Percentiles rank a stretch among this genome's conserved stretches.
These are phyloP conservation scores for Pedionomus torquatus DNA, from an alignment of 2,113 vertebrate species.

Conservation along the genomic window DNA sequence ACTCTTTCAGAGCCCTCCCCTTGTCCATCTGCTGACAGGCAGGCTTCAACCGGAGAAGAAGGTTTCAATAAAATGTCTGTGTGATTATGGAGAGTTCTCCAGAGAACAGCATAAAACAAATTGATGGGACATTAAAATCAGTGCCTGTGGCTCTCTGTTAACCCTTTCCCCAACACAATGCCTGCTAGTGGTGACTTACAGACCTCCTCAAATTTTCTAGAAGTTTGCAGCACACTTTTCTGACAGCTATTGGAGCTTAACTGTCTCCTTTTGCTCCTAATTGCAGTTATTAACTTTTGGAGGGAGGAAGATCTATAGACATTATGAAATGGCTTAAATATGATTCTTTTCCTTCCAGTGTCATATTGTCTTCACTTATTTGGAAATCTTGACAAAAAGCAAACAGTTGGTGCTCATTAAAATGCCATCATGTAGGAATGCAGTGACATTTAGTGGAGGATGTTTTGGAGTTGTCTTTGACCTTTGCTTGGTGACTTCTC, in stretches of 20 bases:
- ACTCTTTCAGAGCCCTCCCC: not conserved
- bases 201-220: not conserved
- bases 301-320: not conserved
- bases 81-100: not conserved
- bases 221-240: not conserved
- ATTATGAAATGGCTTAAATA: not conserved
- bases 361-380: not conserved
- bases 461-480: not conserved
- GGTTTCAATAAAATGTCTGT: not conserved
- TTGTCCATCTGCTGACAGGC: not conserved
- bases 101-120: not conserved
- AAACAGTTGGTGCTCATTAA: slow-evolving; percentile 37
- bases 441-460: not conserved
- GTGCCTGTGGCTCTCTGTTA: not conserved
- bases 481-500: not conserved
- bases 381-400: not conserved
- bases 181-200: not conserved
- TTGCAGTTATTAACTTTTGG: slow-evolving; percentile 33
- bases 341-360: not conserved
- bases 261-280: not conserved
- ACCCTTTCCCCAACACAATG: not conserved
- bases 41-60: not conserved
- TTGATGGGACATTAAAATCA: not conserved
- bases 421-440: slow-evolving; percentile 4
- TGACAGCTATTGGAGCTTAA: not conserved